Conservation (phyloP, 1,140 invertebrate species). For the Dryas iulia region DNA sequence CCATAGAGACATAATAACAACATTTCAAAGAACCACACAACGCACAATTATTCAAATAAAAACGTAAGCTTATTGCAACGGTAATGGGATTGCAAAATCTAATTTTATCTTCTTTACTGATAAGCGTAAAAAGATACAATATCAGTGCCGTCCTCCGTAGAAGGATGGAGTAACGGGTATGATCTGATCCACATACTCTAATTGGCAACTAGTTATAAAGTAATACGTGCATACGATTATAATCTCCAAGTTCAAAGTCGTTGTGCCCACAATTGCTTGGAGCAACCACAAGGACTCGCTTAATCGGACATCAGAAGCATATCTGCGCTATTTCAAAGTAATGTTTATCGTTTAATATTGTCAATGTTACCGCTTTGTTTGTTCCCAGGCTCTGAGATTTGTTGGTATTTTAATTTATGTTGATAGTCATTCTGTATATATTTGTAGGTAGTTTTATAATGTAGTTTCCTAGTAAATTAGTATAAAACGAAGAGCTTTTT, state of each 20-base stretch:
- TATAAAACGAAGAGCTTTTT: not conserved
- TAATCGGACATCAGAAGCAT: constrained; percentile 19
- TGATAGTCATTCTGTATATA: not conserved
- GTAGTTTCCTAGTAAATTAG: not conserved
- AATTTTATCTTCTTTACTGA: constrained; percentile 37
- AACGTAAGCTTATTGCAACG: constrained; percentile 5
- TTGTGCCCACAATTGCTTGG: constrained; percentile 18
- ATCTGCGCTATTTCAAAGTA: constrained; percentile 16
- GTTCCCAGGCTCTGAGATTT: constrained; percentile 1
- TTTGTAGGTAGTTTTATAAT: not conserved
- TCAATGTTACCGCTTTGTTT: constrained; percentile 11
- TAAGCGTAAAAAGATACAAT: constrained; percentile 40
- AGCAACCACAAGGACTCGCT: constrained; percentile 9
- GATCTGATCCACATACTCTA: constrained; percentile 38
- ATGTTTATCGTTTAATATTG: constrained; percentile 22
- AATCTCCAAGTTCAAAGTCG: constrained; percentile 28
- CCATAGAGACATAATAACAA: not conserved
- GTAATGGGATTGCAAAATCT: constrained; percentile 25
- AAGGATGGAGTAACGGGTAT: constrained; percentile 39
- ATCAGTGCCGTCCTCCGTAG: constrained; percentile 35
- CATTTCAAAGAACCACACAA: not conserved
- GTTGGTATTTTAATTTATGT: not conserved
- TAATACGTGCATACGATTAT: constrained; percentile 29
- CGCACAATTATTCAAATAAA: constrained; percentile 22
- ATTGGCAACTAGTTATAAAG: constrained; percentile 38